phyloP scores from a whole-genome alignment of 2,888 invertebrate genomes.

The Thereva nobilitata region DNA sequence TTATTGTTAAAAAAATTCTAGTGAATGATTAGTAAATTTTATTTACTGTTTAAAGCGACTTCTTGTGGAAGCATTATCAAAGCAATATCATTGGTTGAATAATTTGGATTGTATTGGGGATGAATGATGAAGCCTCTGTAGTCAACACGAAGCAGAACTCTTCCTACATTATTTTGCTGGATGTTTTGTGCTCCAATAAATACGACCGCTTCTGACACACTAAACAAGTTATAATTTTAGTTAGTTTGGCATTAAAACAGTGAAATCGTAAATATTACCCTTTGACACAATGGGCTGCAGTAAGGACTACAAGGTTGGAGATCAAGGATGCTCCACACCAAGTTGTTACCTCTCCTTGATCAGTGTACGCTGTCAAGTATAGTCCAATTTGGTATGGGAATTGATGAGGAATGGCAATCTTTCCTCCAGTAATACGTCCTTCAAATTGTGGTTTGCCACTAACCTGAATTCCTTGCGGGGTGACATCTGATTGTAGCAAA shows the following conservation, averaged over 20 bases:
- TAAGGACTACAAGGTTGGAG: conserved; percentile 10
- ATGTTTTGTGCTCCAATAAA: conserved; percentile 20
- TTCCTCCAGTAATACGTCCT: conserved; percentile 55
- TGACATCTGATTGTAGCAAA: conserved; percentile 40
- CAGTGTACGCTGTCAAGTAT: conserved; percentile 1
- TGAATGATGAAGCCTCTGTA: conserved; percentile 11
- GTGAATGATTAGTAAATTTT: background rate
- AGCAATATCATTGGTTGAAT: conserved; percentile 50
- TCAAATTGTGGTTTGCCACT: background rate
- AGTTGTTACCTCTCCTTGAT: background rate
- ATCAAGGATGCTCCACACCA: conserved; percentile 34
- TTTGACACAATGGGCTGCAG: conserved; percentile 40
- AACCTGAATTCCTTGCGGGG: background rate
- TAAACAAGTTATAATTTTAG: background rate
- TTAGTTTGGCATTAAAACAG: background rate
- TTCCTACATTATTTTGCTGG: background rate
- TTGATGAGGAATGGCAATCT: conserved; percentile 50
- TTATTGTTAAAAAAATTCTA: background rate
- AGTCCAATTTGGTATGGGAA: conserved; percentile 49
- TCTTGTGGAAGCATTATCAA: conserved; percentile 45
- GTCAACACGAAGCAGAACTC: background rate
- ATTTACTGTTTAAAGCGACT: background rate
- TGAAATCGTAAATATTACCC: conserved; percentile 7
- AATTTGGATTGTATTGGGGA: conserved; percentile 43
- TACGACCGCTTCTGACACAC: background rate